Percentiles rank a stretch among this genome's conserved stretches.
Evolutionary conservation across 2,113 vertebrate species (phyloP).

Genomic region (Pycnonotus jocosus): DNA sequence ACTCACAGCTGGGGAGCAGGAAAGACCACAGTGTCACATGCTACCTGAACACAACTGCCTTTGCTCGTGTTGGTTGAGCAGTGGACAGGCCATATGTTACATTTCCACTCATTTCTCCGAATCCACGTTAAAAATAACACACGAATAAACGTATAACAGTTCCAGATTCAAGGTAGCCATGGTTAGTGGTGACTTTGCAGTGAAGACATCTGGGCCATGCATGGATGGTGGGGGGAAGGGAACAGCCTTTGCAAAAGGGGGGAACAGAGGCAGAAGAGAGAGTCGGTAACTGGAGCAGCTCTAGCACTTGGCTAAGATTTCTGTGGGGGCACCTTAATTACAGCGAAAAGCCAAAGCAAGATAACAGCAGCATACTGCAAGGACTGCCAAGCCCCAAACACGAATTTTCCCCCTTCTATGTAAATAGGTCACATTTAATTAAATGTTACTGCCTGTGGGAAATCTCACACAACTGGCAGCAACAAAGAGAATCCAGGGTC

Average conservation of each 20-base stretch:
- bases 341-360: background rate
- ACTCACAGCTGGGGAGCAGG: background rate
- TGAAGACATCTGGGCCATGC: background rate
- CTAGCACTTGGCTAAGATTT: background rate
- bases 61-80: background rate
- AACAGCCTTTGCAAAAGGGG: background rate
- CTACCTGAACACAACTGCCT: background rate
- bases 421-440: background rate
- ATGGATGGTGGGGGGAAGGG: background rate
- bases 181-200: background rate
- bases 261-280: background rate
- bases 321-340: background rate
- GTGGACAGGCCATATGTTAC: background rate
- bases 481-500: background rate
- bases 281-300: background rate
- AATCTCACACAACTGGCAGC: background rate
- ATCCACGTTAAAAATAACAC: background rate
- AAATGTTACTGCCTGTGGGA: background rate
- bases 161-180: background rate
- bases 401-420: background rate
- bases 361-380: background rate
- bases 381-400: background rate
- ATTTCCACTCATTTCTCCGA: constrained; percentile 6
- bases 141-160: rapidly evolving
- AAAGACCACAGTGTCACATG: background rate